phyloP scores from a whole-genome alignment of 2,113 vertebrate genomes.

The Collichthys lucidus region DNA sequence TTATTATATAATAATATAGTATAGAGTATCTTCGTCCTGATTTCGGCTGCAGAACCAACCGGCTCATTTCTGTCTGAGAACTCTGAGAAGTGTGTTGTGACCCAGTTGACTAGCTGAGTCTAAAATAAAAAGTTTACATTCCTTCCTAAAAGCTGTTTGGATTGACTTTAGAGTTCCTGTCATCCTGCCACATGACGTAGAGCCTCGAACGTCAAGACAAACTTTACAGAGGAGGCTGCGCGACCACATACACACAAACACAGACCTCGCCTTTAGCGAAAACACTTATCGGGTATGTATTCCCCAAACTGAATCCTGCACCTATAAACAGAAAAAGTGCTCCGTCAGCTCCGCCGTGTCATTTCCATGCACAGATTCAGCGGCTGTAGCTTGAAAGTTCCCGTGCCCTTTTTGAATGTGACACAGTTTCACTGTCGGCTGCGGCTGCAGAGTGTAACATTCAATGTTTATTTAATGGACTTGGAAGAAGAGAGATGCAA shows the following conservation, averaged over 20 bases:
- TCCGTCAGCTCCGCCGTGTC: slow-evolving; percentile 40
- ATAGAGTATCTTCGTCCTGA: not conserved
- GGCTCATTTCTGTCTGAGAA: not conserved
- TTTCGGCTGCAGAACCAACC: not conserved
- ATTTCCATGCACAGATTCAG: slow-evolving; percentile 32
- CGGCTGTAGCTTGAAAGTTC: slow-evolving; percentile 40
- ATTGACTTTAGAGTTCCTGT: not conserved
- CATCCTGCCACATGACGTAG: not conserved
- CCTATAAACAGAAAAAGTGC: slow-evolving; percentile 34
- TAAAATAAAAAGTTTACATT: not conserved
- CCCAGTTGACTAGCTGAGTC: not conserved
- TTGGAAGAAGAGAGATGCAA: slow-evolving; percentile 23
- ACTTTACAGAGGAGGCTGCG: not conserved
- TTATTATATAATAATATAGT: not conserved
- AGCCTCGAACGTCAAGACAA: slow-evolving; percentile 24
- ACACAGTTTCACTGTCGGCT: slow-evolving; percentile 25
- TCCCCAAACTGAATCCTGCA: slow-evolving; percentile 22
- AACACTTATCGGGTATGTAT: slow-evolving; percentile 27
- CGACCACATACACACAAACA: slow-evolving; percentile 15
- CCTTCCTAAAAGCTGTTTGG: not conserved
- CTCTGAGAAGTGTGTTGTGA: not conserved
- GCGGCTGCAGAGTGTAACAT: slow-evolving; percentile 13
- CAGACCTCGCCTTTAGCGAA: not conserved
- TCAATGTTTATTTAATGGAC: slow-evolving; percentile 60
- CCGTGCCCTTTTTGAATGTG: slow-evolving; percentile 43